Base-by-base conservation (phyloP, 2,113 vertebrate species). In the Osmerus eperlanus region DNA sequence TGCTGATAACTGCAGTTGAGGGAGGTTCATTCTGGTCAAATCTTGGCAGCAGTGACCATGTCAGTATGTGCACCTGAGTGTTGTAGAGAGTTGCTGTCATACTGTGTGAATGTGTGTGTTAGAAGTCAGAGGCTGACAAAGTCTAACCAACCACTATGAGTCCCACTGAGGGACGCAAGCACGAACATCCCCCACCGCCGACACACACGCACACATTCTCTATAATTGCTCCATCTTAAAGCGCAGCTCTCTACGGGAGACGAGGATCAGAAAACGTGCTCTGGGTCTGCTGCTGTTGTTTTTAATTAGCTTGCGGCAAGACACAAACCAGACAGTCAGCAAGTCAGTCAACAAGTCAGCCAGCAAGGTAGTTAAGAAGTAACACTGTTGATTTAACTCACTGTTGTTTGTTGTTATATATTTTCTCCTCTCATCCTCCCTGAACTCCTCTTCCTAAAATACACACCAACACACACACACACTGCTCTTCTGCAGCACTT, bases 401-500 rank as follows among this genome's bases (percentile, higher is more conserved):
- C 29, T 32, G 62, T 13, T 64, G 61, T 64, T 64, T 65, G 64
- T 19, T 25, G 61, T 68, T 73, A 63, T 78, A 68, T 25, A 62
- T 80, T 81, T 68, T 65, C 72, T 56, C 61, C 68, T 74, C 70
- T 68, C 76, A 25, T 73, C 60, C 16, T 55, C 29, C 64, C 14
- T 23, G 2, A 25, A 55, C 55, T 63, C 56, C 7, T 36, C 56
- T 69, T 70, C 71, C 58, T 54, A 68, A 64, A 68, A 13, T 11
- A 19, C 29, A 15, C n/a, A 1, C 53, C 54, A 36, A 60, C 65
- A 68, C 29, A 71, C 51, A 13, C 65, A 47, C 65, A 73, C 51
- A 71, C 52, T 18, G 21, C 81, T 78, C 72, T 81, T 82, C 76
- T 61, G 32, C 81, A 84, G 83, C 83, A 84, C 85, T 90, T 89